Conservation (phyloP, 2,113 vertebrate genomes). For the Noctilio leporinus region DNA sequence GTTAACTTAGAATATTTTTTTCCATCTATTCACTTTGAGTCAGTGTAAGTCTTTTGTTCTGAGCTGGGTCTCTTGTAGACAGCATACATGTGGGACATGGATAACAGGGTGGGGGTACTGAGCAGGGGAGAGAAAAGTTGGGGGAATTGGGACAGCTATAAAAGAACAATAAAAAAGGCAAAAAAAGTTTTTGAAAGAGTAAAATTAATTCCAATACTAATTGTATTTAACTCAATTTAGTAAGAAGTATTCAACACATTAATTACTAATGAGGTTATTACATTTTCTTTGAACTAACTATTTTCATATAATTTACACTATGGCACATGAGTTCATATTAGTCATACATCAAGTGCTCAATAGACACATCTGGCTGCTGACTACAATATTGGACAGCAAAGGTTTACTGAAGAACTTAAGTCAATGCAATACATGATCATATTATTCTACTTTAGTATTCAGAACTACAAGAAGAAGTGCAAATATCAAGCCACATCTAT, state of each 20-base stretch:
- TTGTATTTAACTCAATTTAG: background rate
- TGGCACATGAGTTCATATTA: background rate
- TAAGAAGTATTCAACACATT: background rate
- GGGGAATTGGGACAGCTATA: too few species aligned
- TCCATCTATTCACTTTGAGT: too few species aligned
- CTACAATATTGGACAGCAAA: background rate
- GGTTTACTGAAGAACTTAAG: background rate
- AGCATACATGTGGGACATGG: too few species aligned
- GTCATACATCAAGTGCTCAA: background rate
- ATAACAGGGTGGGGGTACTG: too few species aligned
- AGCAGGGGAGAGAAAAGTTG: too few species aligned
- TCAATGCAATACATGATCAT: background rate
- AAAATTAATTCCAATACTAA: background rate
- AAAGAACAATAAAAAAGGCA: too few species aligned
- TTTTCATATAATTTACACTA: background rate
- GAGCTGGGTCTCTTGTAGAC: too few species aligned
- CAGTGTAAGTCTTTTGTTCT: too few species aligned
- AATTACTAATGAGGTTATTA: background rate
- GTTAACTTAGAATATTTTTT: too few species aligned
- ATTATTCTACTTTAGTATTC: background rate
- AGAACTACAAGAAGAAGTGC: background rate
- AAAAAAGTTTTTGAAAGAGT: slow-evolving; percentile 3
- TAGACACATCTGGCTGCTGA: background rate
- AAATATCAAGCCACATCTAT: background rate
- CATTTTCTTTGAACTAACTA: background rate